These are phyloP conservation scores for Barypeithes pellucidus DNA, from an alignment of 2,888 invertebrate genomes.

Conservation along the genomic window DNA sequence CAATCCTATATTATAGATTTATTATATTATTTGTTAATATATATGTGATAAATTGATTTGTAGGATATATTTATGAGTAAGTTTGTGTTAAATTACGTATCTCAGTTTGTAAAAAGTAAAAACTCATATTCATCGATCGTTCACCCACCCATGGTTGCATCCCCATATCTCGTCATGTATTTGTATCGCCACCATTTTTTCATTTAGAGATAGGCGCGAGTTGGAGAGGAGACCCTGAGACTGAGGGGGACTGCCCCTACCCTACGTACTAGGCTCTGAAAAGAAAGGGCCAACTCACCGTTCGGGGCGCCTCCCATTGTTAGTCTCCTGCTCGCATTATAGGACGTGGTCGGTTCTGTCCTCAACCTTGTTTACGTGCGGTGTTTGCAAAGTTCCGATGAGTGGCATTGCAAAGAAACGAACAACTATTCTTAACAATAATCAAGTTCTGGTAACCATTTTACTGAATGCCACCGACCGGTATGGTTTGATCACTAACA, in stretches of 20 bases:
- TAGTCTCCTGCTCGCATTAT: conserved; percentile 64
- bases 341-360: conserved; percentile 68
- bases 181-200: conserved; percentile 61
- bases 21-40: conserved; percentile 66
- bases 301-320: conserved; percentile 64
- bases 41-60: conserved; percentile 72
- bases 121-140: conserved; percentile 61
- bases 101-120: conserved; percentile 68
- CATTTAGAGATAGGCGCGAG: conserved; percentile 63
- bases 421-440: no score
- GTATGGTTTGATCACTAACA: no score
- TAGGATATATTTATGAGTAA: conserved; percentile 70
- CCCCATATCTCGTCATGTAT: conserved; percentile 60
- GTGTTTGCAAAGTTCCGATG: no score
- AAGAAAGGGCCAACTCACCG: conserved; percentile 60
- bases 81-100: conserved; percentile 69
- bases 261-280: conserved; percentile 63
- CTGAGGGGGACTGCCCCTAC: conserved; percentile 69
- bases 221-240: conserved; percentile 67
- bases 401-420: no score
- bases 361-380: conserved; percentile 60
- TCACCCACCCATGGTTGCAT: conserved; percentile 54
- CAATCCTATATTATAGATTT: conserved; percentile 70
- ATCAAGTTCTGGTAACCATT: no score
- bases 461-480: no score